These are phyloP conservation scores for Chaitophorus viminalis DNA, from an alignment of 2,888 invertebrate genomes.

Conservation along the genomic window DNA sequence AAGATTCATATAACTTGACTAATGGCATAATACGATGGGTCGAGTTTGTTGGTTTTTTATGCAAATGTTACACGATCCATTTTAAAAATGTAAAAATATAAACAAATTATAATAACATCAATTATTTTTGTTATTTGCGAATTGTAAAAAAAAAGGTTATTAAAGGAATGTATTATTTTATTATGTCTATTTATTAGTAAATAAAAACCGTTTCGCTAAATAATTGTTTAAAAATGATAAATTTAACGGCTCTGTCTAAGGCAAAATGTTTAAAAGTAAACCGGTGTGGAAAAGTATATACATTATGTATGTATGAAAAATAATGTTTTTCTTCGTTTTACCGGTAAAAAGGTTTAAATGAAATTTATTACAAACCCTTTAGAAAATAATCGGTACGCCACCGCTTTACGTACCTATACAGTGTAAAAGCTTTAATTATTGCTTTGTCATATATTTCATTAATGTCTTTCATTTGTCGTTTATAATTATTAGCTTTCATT, in stretches of 20 bases:
- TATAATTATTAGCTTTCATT: constrained; percentile 25
- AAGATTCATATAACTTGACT: constrained; percentile 18
- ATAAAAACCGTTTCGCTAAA: constrained; percentile 12
- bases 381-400: constrained; percentile 27
- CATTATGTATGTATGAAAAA: constrained; percentile 13
- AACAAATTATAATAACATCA: constrained; percentile 9
- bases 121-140: background rate
- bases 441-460: constrained; percentile 27
- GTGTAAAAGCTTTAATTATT: constrained; percentile 47
- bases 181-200: constrained; percentile 19
- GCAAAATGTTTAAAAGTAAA: background rate
- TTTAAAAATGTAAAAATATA: background rate
- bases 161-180: background rate
- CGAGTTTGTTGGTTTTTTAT: constrained; percentile 4
- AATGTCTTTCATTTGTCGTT: constrained; percentile 25
- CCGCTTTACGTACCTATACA: background rate
- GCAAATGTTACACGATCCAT: background rate
- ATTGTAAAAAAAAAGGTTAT: constrained; percentile 1
- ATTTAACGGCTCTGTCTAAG: background rate
- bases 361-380: constrained; percentile 28
- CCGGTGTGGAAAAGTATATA: constrained; percentile 14
- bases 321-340: constrained; percentile 20
- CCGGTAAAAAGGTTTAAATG: constrained; percentile 4
- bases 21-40: constrained; percentile 16
- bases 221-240: constrained; percentile 30